Evolutionary conservation across 92 coral and sea anemone species (phyloP).

Genomic region (Paragorgia papillata): DNA sequence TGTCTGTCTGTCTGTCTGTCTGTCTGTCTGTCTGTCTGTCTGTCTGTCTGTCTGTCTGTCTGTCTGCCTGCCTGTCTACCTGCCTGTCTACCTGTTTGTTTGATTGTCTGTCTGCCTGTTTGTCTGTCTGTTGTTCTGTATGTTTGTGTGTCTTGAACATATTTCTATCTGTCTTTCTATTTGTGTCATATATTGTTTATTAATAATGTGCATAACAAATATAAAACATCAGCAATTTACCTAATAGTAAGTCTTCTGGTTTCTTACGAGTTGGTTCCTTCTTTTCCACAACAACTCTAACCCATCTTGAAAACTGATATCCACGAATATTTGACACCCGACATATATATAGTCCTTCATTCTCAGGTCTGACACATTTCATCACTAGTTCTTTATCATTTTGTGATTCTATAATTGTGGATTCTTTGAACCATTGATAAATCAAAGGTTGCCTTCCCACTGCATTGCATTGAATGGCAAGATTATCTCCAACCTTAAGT

Average conservation of each 20-base stretch:
- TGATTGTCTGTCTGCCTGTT: background rate
- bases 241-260: too few relatives aligned
- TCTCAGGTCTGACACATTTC: constrained; percentile 39
- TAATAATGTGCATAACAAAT: too few relatives aligned
- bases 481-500: constrained; percentile 51
- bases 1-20: background rate
- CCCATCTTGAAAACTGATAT: constrained; percentile 73
- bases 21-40: background rate
- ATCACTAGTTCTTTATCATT: constrained; percentile 58
- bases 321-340: constrained; percentile 69
- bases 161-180: too few relatives aligned
- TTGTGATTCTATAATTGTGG: constrained; percentile 36
- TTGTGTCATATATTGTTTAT: too few relatives aligned
- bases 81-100: constrained; percentile 2
- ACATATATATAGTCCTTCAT: constrained; percentile 79
- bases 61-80: background rate
- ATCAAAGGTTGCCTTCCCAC: constrained; percentile 59
- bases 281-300: constrained; percentile 63
- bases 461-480: constrained; percentile 65
- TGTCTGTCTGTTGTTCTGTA: too few relatives aligned
- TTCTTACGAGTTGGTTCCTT: too few relatives aligned
- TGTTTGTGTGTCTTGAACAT: too few relatives aligned
- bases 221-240: too few relatives aligned
- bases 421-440: constrained; percentile 93
- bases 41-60: constrained; percentile 4